A percentile compares a stretch with the other conserved stretches of the same genome.
Conservation (phyloP, 2,797 vertebrate species). For the Psittacula derbiana region DNA sequence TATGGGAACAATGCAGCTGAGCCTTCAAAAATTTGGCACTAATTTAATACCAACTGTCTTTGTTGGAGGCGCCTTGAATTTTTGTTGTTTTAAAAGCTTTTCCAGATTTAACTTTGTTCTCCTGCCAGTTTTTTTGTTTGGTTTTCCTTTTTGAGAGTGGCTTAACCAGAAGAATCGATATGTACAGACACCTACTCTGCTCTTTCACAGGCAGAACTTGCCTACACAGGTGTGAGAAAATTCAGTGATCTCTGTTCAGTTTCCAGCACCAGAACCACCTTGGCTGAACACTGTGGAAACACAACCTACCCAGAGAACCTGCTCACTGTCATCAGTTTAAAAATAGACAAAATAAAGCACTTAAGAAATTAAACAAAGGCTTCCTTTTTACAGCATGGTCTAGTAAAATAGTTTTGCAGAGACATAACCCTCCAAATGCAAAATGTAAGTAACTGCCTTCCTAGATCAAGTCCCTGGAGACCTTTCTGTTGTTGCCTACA, state of each 20-base stretch:
- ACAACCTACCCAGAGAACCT: neutral
- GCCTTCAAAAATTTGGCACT: neutral
- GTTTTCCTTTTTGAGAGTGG: neutral
- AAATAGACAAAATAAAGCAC: neutral
- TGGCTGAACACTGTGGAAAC: neutral
- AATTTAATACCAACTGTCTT: neutral
- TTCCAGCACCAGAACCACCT: neutral
- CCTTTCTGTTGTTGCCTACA: neutral
- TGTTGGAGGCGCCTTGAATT: neutral
- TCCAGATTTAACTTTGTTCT: neutral
- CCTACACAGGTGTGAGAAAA: neutral
- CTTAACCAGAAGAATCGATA: neutral
- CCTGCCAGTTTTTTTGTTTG: conserved; percentile 42
- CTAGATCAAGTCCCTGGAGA: neutral
- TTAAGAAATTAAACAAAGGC: neutral
- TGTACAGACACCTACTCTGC: neutral
- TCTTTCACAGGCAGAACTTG: neutral
- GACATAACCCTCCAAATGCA: neutral
- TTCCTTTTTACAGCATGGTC: neutral
- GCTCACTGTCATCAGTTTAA: neutral
- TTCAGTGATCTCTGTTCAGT: neutral
- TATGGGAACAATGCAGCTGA: neutral
- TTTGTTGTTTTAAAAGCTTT: conserved; percentile 11
- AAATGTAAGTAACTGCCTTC: neutral
- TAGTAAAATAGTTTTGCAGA: neutral